phyloP scores from a whole-genome alignment of 2,113 vertebrate genomes.

The Chascanopsetta lugubris region DNA sequence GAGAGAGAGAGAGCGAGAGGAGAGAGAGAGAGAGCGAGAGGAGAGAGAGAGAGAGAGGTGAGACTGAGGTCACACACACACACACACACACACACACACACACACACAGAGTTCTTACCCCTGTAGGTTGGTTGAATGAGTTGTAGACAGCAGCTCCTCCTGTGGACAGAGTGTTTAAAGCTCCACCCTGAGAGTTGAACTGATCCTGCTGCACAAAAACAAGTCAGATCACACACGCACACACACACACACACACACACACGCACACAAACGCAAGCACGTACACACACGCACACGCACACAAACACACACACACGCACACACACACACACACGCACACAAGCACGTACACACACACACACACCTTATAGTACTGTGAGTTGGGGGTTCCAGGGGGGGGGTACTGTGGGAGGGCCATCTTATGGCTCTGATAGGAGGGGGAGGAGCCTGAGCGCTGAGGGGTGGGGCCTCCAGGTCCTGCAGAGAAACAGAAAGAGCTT shows the following conservation, averaged over 20 bases:
- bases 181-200: constrained; percentile 84
- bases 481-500: background rate
- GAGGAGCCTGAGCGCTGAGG: constrained; percentile 86
- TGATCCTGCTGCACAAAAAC: constrained; percentile 84
- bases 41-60: background rate
- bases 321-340: background rate
- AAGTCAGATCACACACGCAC: constrained; percentile 40
- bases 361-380: constrained; percentile 90
- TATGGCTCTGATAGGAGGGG: constrained; percentile 87
- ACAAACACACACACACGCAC: background rate
- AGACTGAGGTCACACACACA: background rate
- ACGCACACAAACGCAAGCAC: background rate
- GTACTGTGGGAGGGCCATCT: constrained; percentile 86
- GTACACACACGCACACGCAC: background rate
- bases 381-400: constrained; percentile 75
- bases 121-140: constrained; percentile 83
- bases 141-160: constrained; percentile 69
- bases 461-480: constrained; percentile 67
- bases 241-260: constrained; percentile 10
- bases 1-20: no score
- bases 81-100: background rate
- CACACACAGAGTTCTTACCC: constrained; percentile 73
- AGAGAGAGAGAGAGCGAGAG: background rate
- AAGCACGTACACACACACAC: background rate
- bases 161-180: constrained; percentile 69